Base-by-base conservation (phyloP, 2,113 vertebrate species). In the Tautogolabrus adspersus region DNA sequence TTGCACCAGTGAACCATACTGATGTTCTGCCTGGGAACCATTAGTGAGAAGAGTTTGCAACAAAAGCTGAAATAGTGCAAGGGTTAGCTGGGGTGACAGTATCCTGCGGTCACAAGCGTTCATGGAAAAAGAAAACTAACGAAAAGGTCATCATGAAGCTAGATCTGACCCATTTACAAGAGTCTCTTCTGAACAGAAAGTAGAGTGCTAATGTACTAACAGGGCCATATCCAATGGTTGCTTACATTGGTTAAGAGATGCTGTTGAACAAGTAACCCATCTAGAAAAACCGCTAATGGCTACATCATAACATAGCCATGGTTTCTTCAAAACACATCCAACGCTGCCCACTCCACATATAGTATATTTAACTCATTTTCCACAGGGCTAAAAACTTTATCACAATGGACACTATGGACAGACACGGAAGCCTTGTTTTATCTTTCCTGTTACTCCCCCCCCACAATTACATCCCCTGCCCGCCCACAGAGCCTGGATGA, bases 111-210 rank as follows among this genome's bases (percentile, higher is more conserved):
- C 63, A 83, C 34, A 79, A 47, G 56, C 5, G 1, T 64, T 65
- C 22, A 44, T 19, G 13, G 63, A 59, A 64, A 81, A 81, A 58
- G 46, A 65, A 77, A 86, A 37, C 34, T 40, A 56, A 65, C 62
- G 16, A 52, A 86, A 84, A 87, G 72, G 82, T 88, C 82, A 84
- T 23, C 42, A 56, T 58, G 55, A 13, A 65, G 60, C 23, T 60
- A 81, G 37, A 66, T 61, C 71, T 79, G 65, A 81, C 62, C 78
- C 34, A 75, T 81, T 83, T 71, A 74, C 58, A n/a, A 64, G 42
- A 71, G 52, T 42, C 37, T 44, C 66, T 52, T 56, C 34, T 56
- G 56, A 8, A 51, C 10, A 64, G 26, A 61, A 56, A 52, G 34
- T 38, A 16, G 10, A 60, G 52, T 51, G 70, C 22, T 26, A 51